These are phyloP conservation scores for Cladopsammia gracilis DNA, from an alignment of 64 coral and sea anemone species.

Conservation along the genomic window DNA sequence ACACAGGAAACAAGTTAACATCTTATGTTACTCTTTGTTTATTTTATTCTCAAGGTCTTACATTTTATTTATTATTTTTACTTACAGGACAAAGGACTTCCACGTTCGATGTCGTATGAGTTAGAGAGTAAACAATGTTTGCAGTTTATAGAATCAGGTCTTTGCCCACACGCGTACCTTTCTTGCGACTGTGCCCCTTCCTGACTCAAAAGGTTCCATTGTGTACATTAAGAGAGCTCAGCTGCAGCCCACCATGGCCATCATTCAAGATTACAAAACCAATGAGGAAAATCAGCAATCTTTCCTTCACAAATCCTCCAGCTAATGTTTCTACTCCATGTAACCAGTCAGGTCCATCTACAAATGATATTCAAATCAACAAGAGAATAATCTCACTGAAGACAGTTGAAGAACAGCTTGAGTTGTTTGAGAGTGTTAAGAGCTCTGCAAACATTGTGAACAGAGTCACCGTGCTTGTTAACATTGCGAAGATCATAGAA, in stretches of 20 bases:
- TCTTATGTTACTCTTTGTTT: too few relatives aligned
- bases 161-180: not conserved
- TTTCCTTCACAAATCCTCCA: not conserved
- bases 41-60: too few relatives aligned
- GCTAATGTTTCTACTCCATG: not conserved
- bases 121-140: not conserved
- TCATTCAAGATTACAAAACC: not conserved
- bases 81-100: too few relatives aligned
- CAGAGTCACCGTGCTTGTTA: not conserved
- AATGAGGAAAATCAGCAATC: not conserved
- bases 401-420: not conserved
- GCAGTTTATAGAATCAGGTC: not conserved
- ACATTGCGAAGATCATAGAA: not conserved
- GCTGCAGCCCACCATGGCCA: not conserved
- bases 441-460: not conserved
- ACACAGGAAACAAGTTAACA: too few relatives aligned
- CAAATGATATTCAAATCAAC: not conserved
- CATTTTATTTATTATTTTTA: too few relatives aligned
- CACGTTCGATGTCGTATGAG: too few relatives aligned
- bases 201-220: not conserved
- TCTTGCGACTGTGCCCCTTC: not conserved
- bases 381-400: slow-evolving; percentile 3
- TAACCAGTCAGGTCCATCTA: not conserved
- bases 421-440: not conserved
- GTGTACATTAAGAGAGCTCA: not conserved